A percentile compares a stretch with the other conserved stretches of the same genome.
Conservation (phyloP, 2,797 vertebrate genomes). For the Salarias fasciatus region DNA sequence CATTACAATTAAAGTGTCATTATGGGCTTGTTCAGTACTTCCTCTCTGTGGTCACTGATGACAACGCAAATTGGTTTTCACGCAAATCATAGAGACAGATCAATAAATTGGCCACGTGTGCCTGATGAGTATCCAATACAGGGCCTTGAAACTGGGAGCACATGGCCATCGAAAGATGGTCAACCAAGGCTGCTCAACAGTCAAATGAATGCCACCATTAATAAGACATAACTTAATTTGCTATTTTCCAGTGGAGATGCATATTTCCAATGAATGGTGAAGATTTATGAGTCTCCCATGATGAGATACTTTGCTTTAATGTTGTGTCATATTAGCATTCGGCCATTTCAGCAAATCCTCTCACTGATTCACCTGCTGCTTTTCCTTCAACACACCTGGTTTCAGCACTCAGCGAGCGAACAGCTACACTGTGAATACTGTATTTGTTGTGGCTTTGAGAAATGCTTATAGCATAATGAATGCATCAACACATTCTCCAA, state of each 20-base stretch:
- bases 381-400: background rate
- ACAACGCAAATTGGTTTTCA: constrained; percentile 41
- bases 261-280: no score
- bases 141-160: constrained; percentile 21
- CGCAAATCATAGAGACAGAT: constrained; percentile 45
- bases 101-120: constrained; percentile 60
- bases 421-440: constrained; percentile 31
- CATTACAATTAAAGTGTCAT: constrained; percentile 50
- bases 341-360: background rate
- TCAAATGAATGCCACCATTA: background rate
- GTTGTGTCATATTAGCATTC: no score
- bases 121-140: constrained; percentile 36
- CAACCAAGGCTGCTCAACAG: no score
- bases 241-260: background rate
- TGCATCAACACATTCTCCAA: constrained; percentile 37
- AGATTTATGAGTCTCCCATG: no score
- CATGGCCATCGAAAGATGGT: background rate
- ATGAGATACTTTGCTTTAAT: no score
- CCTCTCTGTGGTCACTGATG: constrained; percentile 43
- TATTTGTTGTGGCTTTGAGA: constrained; percentile 30
- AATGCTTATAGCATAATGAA: constrained; percentile 40
- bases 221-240: background rate
- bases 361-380: constrained; percentile 6
- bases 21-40: constrained; percentile 56
- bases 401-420: constrained; percentile 57